Percentiles rank a stretch among this genome's conserved stretches.
Evolutionary conservation across 2,888 invertebrate genomes (phyloP).

Genomic region (Synergus gifuensis): DNA sequence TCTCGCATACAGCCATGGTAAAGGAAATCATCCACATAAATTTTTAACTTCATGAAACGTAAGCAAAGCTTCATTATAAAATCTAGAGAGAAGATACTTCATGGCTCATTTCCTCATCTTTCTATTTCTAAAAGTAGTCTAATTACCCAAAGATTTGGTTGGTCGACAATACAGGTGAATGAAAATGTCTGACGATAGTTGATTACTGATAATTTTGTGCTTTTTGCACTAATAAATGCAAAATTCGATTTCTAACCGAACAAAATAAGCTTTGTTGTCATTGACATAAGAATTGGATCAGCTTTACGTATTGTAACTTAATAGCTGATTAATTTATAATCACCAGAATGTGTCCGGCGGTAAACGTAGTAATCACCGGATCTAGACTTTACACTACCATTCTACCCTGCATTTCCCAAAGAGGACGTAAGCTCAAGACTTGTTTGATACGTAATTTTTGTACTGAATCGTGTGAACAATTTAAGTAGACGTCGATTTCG

Average conservation of each 20-base stretch:
- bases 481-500: slow-evolving; percentile 16
- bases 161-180: neutral
- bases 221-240: neutral
- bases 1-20: neutral
- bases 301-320: neutral
- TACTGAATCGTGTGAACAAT: slow-evolving; percentile 28
- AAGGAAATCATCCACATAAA: neutral
- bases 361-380: neutral
- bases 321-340: neutral
- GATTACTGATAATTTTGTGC: neutral
- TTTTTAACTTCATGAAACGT: neutral
- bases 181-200: neutral
- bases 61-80: neutral
- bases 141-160: neutral
- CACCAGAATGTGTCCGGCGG: neutral
- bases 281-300: neutral
- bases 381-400: neutral
- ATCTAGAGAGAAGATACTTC: neutral
- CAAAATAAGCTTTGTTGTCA: neutral
- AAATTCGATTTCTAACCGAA: neutral
- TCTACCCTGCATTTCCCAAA: slow-evolving; percentile 14
- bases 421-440: slow-evolving; percentile 22
- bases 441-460: slow-evolving; percentile 26
- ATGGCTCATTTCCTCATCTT: neutral
- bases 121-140: neutral